phyloP scores from a whole-genome alignment of 2,113 vertebrate species.

The Seriola aureovittata region DNA sequence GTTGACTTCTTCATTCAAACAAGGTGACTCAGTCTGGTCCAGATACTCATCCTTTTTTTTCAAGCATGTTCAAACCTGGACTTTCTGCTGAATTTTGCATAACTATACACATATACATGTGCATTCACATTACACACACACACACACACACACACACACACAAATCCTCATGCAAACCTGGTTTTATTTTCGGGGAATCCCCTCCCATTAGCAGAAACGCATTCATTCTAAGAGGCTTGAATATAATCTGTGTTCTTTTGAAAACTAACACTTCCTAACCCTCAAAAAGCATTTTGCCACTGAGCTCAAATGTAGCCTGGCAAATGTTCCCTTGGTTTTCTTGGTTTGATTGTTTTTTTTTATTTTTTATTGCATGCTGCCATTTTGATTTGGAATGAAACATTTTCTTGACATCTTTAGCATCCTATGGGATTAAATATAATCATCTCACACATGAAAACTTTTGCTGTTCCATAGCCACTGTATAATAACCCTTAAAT shows the following conservation, averaged over 20 bases:
- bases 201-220: slow-evolving; percentile 44
- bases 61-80: slow-evolving; percentile 54
- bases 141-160: background rate
- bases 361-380: background rate
- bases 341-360: background rate
- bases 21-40: slow-evolving; percentile 58
- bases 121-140: slow-evolving; percentile 28
- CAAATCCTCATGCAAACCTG: slow-evolving; percentile 24
- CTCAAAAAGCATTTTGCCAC: slow-evolving; percentile 1
- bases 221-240: slow-evolving; percentile 46
- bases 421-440: slow-evolving; percentile 12
- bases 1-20: slow-evolving; percentile 55
- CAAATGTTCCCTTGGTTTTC: background rate
- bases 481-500: slow-evolving; percentile 52
- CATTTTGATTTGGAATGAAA: background rate
- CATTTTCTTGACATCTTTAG: background rate
- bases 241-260: slow-evolving; percentile 50
- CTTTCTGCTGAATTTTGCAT: slow-evolving; percentile 19
- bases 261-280: slow-evolving; percentile 13
- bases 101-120: slow-evolving; percentile 24
- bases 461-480: background rate
- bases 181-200: slow-evolving; percentile 57
- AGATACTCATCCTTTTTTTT: slow-evolving; percentile 53
- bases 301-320: background rate
- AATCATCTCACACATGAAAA: slow-evolving; percentile 23